These are phyloP conservation scores for Sylvilagus bachmani DNA, from an alignment of 2,113 vertebrate genomes.

Conservation along the genomic window DNA sequence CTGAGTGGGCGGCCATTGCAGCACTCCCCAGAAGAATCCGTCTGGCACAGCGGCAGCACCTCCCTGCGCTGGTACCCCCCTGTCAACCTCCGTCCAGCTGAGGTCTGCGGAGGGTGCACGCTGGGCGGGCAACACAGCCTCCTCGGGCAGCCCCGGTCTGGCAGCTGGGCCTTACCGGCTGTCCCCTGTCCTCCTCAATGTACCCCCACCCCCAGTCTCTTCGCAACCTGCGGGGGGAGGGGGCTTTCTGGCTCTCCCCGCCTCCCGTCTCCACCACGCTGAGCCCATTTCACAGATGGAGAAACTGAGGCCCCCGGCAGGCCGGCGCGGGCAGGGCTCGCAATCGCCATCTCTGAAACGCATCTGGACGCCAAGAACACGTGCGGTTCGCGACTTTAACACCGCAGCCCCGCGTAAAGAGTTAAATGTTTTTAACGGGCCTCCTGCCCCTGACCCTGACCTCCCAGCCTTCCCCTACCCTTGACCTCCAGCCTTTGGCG, in stretches of 20 bases:
- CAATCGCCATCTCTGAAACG: not conserved
- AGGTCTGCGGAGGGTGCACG: not conserved
- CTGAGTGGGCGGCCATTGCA: no score
- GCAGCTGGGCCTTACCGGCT: fast-evolving
- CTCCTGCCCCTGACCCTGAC: no score
- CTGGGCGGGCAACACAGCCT: not conserved
- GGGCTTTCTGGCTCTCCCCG: no score
- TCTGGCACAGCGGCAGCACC: no score
- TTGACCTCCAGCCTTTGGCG: not conserved
- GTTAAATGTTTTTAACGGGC: not conserved
- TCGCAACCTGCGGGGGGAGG: no score
- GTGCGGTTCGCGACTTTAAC: not conserved
- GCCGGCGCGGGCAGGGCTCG: not conserved
- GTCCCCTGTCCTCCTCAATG: not conserved
- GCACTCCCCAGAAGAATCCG: no score
- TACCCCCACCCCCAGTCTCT: no score
- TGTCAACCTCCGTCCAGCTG: not conserved
- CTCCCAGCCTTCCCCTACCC: not conserved
- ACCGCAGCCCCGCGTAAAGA: not conserved
- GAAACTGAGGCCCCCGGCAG: constrained; percentile 41
- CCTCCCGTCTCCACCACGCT: not conserved
- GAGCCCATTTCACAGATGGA: constrained; percentile 71
- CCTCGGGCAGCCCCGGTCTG: not conserved
- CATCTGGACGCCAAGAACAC: not conserved
- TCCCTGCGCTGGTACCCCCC: not conserved